Percentiles rank a stretch among this genome's conserved stretches.
Evolutionary conservation across 2,113 vertebrate genomes (phyloP).

Genomic region (Pristiophorus japonicus): DNA sequence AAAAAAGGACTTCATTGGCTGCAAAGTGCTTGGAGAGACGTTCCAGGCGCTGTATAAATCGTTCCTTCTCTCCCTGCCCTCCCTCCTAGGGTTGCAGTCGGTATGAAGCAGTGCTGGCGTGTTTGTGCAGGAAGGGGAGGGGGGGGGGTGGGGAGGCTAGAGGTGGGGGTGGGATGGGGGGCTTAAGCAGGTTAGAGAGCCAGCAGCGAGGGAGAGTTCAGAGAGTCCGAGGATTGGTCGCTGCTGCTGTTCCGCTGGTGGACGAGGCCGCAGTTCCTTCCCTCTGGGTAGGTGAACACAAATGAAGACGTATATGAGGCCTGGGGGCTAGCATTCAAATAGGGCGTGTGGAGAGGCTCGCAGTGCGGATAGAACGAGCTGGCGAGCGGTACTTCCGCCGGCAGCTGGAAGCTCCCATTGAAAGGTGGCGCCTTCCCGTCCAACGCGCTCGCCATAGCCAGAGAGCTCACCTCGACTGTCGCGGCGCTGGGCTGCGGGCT

Average conservation of each 20-base stretch:
- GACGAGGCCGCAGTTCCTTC: slow-evolving; percentile 77
- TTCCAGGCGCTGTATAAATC: too few species aligned
- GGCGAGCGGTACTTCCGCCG: slow-evolving; percentile 78
- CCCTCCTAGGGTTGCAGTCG: too few species aligned
- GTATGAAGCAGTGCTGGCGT: too few species aligned
- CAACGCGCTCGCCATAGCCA: slow-evolving; percentile 53
- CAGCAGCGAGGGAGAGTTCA: slow-evolving; percentile 90
- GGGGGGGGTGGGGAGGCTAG: too few species aligned
- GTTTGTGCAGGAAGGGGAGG: too few species aligned
- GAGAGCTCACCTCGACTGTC: slow-evolving; percentile 53
- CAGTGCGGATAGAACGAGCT: slow-evolving; percentile 83
- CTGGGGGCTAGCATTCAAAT: slow-evolving; percentile 65
- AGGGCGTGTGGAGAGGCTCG: slow-evolving; percentile 68
- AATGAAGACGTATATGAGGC: slow-evolving; percentile 96
- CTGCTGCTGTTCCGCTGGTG: slow-evolving; percentile 92
- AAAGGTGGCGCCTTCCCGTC: slow-evolving; percentile 75
- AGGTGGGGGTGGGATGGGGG: not conserved
- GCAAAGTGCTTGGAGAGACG: too few species aligned
- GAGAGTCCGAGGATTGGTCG: slow-evolving; percentile 87
- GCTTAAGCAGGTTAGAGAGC: slow-evolving; percentile 71
- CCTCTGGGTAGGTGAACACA: slow-evolving; percentile 99
- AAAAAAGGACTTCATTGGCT: too few species aligned
- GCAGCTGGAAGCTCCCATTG: slow-evolving; percentile 56
- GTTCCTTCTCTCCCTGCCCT: too few species aligned
- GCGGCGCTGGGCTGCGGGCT: slow-evolving; percentile 42